Percentiles rank a stretch among this genome's conserved stretches.
These are phyloP conservation scores for Aplodontia rufa DNA, from an alignment of 2,113 vertebrate genomes.

Conservation along the genomic window DNA sequence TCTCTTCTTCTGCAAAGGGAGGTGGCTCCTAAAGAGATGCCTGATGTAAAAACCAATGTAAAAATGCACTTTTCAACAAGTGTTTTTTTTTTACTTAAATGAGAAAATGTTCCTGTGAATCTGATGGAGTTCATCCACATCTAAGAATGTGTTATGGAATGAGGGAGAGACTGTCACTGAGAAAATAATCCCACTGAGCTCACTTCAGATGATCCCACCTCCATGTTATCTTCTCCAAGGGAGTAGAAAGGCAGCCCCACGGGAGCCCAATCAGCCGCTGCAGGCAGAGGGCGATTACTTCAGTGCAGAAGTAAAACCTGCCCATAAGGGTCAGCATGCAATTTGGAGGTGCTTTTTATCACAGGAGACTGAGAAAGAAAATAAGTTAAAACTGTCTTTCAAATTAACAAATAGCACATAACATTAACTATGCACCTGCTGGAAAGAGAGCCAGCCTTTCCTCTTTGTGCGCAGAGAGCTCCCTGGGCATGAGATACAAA, in stretches of 20 bases:
- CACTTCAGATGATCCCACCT: constrained; percentile 76
- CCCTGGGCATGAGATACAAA: neutral
- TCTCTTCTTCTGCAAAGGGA: constrained; percentile 69
- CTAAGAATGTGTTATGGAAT: constrained; percentile 62
- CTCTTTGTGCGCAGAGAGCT: neutral
- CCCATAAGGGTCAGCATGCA: constrained; percentile 72
- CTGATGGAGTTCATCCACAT: constrained; percentile 73
- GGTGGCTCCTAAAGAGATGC: constrained; percentile 50
- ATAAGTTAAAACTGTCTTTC: constrained; percentile 71
- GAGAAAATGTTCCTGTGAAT: constrained; percentile 44
- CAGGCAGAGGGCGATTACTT: constrained; percentile 64
- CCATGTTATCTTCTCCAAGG: constrained; percentile 79
- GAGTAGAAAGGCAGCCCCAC: constrained; percentile 73
- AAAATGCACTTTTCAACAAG: constrained; percentile 55
- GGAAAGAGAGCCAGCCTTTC: constrained; percentile 16
- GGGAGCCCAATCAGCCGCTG: constrained; percentile 58
- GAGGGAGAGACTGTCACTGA: constrained; percentile 77
- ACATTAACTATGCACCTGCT: neutral
- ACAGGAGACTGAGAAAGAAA: constrained; percentile 44
- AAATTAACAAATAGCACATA: constrained; percentile 58
- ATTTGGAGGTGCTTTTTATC: constrained; percentile 72
- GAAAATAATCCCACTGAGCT: constrained; percentile 79
- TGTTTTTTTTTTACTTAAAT: constrained; percentile 61
- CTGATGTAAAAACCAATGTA: constrained; percentile 65
- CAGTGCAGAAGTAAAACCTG: constrained; percentile 39